Evolutionary conservation across 2,113 vertebrate genomes (phyloP), one percentile per base, ranked within the genome.

Genomic region (Sorex fumeus): DNA sequence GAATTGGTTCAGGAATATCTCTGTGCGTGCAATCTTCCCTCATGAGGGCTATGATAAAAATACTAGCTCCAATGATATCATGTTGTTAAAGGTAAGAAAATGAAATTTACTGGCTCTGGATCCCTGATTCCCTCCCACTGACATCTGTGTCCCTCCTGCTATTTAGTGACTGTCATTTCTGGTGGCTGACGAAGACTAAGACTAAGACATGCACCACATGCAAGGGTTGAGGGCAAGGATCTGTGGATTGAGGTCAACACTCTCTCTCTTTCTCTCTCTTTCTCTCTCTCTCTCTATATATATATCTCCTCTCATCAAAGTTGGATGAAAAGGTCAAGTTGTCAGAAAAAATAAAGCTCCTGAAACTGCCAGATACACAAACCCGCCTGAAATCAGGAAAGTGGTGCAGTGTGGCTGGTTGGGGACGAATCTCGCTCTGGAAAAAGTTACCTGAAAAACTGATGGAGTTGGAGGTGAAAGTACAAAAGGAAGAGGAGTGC

Each of bases 1-100:
- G 80, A 10, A 2, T 12, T 95, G 83, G 4, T 62, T 76, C 83
- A 95, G 96, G 57, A 0, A 15, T n/a, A 66, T 95, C 16, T 0
- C 0, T 0, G 94, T 95, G 62, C 75, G 1, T n/a, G 91, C 0
- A 64, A 0, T 21, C 71, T 36, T 95, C 10, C 28, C 0, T 8
- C 93, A 96, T 18, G 90, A 79, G 16, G 64, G 64, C 16, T 97
- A 96, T 30, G 40, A 92, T 43, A 0, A 0, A 0, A 0, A 10
- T 0, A 3, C 1, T 0, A 0, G 0, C 1, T 0, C 23, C 18
- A 92, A 36, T 0, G 94, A 97, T 77, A 96, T 96, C 88, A 96
- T 96, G 96, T 10, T 96, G 8, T 86, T 96, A 7, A 70, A 92
- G 95, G 95, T 96, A 30, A 88, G 70, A 4, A n/a, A 12, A 25